Conservation (phyloP, 2,797 vertebrate species). For the Pelodytes ibericus region DNA sequence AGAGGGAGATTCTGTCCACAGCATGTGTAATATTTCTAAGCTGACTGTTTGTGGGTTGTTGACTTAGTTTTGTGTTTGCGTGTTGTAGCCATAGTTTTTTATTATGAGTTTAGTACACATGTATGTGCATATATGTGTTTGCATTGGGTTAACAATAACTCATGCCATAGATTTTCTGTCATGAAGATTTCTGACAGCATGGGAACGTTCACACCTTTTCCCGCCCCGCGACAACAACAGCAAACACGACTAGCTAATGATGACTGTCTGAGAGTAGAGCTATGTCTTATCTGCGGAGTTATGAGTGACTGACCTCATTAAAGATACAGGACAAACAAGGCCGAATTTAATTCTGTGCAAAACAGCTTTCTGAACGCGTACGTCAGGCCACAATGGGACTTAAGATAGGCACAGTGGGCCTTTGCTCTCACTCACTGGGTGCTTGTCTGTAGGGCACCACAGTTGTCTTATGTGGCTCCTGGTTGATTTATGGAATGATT, state of each 20-base stretch:
- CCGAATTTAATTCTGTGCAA: neutral
- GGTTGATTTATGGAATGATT: neutral
- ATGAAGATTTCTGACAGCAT: neutral
- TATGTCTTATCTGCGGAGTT: too few species aligned
- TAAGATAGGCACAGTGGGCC: neutral
- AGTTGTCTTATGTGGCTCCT: neutral
- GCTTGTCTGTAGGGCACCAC: neutral
- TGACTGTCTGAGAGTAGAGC: too few species aligned
- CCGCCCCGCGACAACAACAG: neutral
- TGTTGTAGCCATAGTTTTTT: too few species aligned
- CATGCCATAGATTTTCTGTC: neutral
- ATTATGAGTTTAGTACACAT: too few species aligned
- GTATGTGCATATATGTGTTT: too few species aligned
- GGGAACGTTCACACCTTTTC: neutral
- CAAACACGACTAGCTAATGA: neutral
- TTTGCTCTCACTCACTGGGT: neutral
- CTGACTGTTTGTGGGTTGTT: too few species aligned
- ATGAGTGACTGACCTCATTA: neutral
- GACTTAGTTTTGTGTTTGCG: too few species aligned
- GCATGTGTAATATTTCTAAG: too few species aligned
- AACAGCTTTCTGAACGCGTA: neutral
- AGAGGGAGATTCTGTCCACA: too few species aligned
- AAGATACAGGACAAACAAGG: neutral
- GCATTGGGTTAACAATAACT: slow-evolving; percentile 9
- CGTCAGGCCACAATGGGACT: neutral